Evolutionary conservation across 2,888 invertebrate species (phyloP), one percentile per base, ranked within the genome.

Genomic region (Lepidonotus clava): DNA sequence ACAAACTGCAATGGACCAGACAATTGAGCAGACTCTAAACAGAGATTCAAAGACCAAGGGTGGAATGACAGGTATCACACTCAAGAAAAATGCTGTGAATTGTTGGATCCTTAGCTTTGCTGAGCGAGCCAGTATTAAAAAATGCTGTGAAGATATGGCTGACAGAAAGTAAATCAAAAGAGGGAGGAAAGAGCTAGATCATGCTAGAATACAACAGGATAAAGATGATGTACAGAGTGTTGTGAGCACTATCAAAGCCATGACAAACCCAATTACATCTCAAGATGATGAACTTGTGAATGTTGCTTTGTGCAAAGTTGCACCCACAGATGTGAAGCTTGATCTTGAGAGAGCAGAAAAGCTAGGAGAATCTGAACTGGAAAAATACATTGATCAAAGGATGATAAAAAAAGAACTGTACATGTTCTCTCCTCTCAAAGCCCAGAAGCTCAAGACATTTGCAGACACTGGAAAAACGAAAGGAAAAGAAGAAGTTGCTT

Each of bases 11-110:
- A 21, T n/a, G n/a, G 84, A 84, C 38, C 84, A 84, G 61, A 61
- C 61, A 11, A 84, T 84, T 56, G 84, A 84, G 28, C 84, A 84
- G 36, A 84, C 84, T 11, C 4, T 61, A 32, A 84, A 84, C 36
- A n/a, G 84, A 28, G 56, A 84, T 14, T 61, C 61, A 24, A 84
- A 84, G 28, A 84, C 84, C 8, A 53, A 24, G 11, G 61, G 84
- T 11, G 84, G 84, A 6, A 28, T 84, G 4, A 84, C 28, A 32
- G 84, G 84, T 5, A 32, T 84, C 6, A 84, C 61, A 14, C 4
- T 32, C 4, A 53, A 36, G 4, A 61, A 53, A 84, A 32, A 34
- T 34, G 28, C 77, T 14, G 38, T 77, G 14, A 36, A 77, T 28
- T 14, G 77, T 11, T 77, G 77, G 77, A 36, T 77, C 8, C 38